phyloP scores from a whole-genome alignment of 2,797 vertebrate genomes.

The Megalops cyprinoides region DNA sequence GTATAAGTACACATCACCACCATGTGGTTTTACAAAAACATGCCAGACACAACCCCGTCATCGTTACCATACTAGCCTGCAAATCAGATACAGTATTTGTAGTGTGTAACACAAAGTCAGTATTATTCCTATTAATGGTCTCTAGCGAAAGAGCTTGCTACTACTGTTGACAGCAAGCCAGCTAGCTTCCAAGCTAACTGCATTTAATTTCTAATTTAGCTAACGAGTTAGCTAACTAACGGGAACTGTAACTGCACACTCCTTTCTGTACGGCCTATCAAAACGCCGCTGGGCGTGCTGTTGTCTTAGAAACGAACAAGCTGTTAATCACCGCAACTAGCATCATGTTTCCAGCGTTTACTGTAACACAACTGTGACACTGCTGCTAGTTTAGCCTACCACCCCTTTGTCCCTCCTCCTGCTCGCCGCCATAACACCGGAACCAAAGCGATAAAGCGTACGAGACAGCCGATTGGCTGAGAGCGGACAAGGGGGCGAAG shows the following conservation, averaged over 20 bases:
- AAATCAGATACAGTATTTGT: too few species aligned
- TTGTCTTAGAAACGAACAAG: conserved; percentile 38
- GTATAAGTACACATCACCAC: background rate
- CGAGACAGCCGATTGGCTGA: conserved; percentile 45
- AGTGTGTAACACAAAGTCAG: too few species aligned
- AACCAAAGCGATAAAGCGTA: conserved; percentile 45
- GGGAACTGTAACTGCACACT: conserved; percentile 48
- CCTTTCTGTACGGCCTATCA: conserved; percentile 71
- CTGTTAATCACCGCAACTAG: conserved; percentile 48
- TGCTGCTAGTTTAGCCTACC: conserved; percentile 8
- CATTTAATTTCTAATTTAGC: background rate
- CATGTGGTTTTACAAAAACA: background rate
- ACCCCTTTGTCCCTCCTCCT: conserved; percentile 37
- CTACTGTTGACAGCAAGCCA: background rate
- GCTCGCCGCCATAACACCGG: conserved; percentile 73
- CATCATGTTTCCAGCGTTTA: conserved; percentile 52
- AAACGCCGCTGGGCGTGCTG: conserved; percentile 36
- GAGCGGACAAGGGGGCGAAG: background rate
- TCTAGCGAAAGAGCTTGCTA: too few species aligned
- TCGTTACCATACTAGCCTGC: too few species aligned
- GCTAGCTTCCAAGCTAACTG: background rate
- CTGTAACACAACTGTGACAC: background rate
- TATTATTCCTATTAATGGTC: too few species aligned
- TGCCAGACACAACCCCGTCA: too few species aligned
- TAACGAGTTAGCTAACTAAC: background rate